A percentile compares a stretch with the other conserved stretches of the same genome.
Conservation (phyloP, 2,113 vertebrate genomes). For the Festucalex cinctus region DNA sequence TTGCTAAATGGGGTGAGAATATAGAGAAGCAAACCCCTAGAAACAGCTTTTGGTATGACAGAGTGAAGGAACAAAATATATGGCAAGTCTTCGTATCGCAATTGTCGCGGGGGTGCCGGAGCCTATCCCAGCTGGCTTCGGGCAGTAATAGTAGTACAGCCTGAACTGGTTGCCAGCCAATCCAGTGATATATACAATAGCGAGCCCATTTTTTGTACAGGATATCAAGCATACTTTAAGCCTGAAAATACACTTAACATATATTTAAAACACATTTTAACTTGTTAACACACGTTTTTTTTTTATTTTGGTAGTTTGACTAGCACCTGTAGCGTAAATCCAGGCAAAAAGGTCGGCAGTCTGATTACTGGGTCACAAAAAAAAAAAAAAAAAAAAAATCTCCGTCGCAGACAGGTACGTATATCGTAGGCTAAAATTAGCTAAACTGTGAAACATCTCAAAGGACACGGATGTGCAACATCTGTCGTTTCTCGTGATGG, state of each 20-base stretch:
- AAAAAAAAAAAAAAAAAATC: no score
- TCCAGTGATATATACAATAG: no score
- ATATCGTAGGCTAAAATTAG: constrained; percentile 36
- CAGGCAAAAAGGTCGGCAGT: neutral
- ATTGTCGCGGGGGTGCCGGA: neutral
- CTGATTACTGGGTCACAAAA: constrained; percentile 4
- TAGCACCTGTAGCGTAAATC: neutral
- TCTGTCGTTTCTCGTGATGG: constrained; percentile 48
- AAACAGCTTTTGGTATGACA: neutral
- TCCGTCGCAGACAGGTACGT: constrained; percentile 24
- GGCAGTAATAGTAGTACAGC: neutral
- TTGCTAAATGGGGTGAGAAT: neutral
- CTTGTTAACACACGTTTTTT: no score
- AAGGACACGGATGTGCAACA: constrained; percentile 48
- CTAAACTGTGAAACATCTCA: constrained; percentile 40
- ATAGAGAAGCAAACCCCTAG: neutral
- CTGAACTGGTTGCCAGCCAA: neutral
- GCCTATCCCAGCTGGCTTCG: neutral
- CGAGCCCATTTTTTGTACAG: no score
- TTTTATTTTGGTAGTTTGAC: no score
- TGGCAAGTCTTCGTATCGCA: neutral
- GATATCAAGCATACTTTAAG: no score
- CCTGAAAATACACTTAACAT: no score
- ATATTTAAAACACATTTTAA: no score
- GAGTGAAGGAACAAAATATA: neutral